A percentile compares a stretch with the other conserved stretches of the same genome.
Conservation (phyloP, 2,797 vertebrate species). For the Hydrocynus forskahlii region DNA sequence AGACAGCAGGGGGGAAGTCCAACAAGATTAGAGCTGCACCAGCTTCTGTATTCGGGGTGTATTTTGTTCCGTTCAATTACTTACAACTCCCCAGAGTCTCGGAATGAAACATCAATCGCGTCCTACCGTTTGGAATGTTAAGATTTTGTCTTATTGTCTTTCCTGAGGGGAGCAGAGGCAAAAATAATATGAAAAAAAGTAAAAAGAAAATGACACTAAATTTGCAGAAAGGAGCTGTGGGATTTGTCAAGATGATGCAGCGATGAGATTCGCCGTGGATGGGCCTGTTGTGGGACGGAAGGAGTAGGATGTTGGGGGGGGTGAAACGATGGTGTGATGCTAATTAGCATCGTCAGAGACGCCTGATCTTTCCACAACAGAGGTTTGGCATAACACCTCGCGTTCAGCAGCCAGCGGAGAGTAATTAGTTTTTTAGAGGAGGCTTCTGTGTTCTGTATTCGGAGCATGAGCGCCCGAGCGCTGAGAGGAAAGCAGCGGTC, state of each 20-base stretch:
- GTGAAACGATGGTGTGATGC: constrained; percentile 40
- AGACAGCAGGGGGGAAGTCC: constrained; percentile 45
- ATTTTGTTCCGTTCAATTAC: constrained; percentile 54
- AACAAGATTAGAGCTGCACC: constrained; percentile 48
- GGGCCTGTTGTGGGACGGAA: constrained; percentile 20
- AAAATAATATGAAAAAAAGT: constrained; percentile 1
- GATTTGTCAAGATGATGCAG: constrained; percentile 58
- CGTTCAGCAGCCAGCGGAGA: constrained; percentile 50
- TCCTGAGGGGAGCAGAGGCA: background rate
- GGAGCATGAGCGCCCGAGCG: constrained; percentile 11
- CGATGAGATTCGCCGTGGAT: constrained; percentile 38
- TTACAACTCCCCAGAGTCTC: constrained; percentile 38
- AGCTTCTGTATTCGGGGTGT: constrained; percentile 32
- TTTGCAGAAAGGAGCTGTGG: constrained; percentile 48
- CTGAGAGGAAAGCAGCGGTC: background rate
- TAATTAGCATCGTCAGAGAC: constrained; percentile 65
- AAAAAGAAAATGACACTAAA: constrained; percentile 24
- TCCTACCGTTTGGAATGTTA: constrained; percentile 38
- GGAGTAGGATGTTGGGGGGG: background rate
- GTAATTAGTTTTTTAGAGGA: constrained; percentile 59
- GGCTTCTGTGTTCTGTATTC: constrained; percentile 39
- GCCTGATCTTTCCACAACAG: constrained; percentile 61
- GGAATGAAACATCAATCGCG: constrained; percentile 24
- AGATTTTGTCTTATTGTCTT: constrained; percentile 38
- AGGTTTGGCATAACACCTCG: constrained; percentile 50